These are phyloP conservation scores for Aspidapion aeneum DNA, from an alignment of 2,888 invertebrate genomes.

Conservation along the genomic window DNA sequence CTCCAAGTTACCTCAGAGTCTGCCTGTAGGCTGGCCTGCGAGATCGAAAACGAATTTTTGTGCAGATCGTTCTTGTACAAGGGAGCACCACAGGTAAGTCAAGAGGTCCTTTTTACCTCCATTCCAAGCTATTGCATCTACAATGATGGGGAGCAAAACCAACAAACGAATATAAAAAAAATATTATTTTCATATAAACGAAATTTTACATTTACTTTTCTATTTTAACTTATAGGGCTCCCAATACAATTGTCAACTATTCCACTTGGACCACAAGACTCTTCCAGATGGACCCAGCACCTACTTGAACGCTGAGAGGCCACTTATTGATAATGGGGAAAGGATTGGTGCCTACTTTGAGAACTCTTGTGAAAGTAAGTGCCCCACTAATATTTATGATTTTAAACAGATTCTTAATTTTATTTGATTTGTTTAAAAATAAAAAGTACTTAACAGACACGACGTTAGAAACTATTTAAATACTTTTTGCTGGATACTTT, in stretches of 20 bases:
- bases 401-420: too few species aligned
- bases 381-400: background rate
- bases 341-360: slow-evolving; percentile 87
- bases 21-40: slow-evolving; percentile 87
- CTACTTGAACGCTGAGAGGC: slow-evolving; percentile 84
- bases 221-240: slow-evolving; percentile 47
- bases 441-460: too few species aligned
- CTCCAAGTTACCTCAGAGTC: slow-evolving; percentile 85
- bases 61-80: slow-evolving; percentile 79
- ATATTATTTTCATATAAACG: background rate
- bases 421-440: too few species aligned
- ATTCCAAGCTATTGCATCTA: too few species aligned
- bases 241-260: slow-evolving; percentile 87
- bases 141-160: too few species aligned
- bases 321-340: slow-evolving; percentile 87
- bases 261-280: slow-evolving; percentile 89
- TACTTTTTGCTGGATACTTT: too few species aligned
- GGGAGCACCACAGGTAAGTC: slow-evolving; percentile 47
- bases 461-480: too few species aligned
- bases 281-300: slow-evolving; percentile 90
- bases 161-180: too few species aligned
- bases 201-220: too few species aligned
- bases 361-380: slow-evolving; percentile 85
- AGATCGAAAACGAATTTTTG: slow-evolving; percentile 89
- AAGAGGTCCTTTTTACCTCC: background rate